Conservation (phyloP, 2,888 invertebrate species). For the Agonopterix arenella region DNA sequence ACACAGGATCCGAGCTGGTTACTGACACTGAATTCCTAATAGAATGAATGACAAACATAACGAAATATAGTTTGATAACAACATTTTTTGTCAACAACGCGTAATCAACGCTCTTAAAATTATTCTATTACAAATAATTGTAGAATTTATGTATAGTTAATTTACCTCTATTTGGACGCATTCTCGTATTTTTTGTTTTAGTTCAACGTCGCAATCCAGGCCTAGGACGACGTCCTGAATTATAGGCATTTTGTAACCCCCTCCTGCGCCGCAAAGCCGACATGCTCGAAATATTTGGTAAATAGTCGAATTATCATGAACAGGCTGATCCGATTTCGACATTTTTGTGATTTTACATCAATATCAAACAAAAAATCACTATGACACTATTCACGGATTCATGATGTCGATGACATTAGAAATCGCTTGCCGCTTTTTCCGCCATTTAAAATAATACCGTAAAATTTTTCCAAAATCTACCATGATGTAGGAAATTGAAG, state of each 20-base stretch:
- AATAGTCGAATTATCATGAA: slow-evolving; percentile 44
- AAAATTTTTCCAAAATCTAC: neutral
- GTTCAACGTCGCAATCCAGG: slow-evolving; percentile 40
- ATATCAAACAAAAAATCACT: too few relatives aligned
- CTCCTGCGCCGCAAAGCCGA: slow-evolving; percentile 65
- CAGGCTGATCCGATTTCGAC: too few relatives aligned
- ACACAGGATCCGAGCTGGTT: too few relatives aligned
- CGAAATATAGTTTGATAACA: too few relatives aligned
- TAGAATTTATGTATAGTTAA: neutral
- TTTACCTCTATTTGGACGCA: slow-evolving; percentile 67
- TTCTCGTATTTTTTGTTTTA: slow-evolving; percentile 60
- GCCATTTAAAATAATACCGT: neutral
- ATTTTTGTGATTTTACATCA: too few relatives aligned
- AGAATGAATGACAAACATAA: too few relatives aligned
- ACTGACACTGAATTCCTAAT: too few relatives aligned
- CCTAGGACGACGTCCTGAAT: slow-evolving; percentile 53
- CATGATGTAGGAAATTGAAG: too few relatives aligned
- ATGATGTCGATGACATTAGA: neutral
- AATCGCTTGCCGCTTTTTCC: neutral
- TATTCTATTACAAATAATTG: too few relatives aligned
- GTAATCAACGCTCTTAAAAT: too few relatives aligned
- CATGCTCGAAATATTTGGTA: slow-evolving; percentile 67
- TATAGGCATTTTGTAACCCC: slow-evolving; percentile 73
- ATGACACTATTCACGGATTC: too few relatives aligned
- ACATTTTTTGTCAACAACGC: too few relatives aligned